Evolutionary conservation across 2,888 invertebrate species (phyloP).

Genomic region (Margaritifera margaritifera): DNA sequence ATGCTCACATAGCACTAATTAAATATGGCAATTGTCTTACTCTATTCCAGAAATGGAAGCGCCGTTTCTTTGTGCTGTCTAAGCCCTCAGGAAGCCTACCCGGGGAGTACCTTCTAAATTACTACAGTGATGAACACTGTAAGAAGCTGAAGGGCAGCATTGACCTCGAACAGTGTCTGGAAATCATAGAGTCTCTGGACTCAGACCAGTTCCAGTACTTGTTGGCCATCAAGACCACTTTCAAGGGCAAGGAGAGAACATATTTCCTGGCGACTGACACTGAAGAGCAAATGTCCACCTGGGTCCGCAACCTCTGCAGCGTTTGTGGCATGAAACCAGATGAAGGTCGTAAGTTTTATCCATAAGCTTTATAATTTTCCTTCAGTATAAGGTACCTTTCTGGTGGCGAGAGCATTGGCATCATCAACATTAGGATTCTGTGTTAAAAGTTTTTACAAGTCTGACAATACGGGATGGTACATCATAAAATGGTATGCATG

Average conservation of each 20-base stretch:
- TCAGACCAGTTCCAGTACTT: conserved; percentile 64
- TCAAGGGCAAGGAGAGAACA: conserved; percentile 80
- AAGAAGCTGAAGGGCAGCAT: conserved; percentile 75
- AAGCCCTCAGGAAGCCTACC: conserved; percentile 93
- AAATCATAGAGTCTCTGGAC: conserved; percentile 78
- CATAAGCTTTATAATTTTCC: neutral
- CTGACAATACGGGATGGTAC: no score
- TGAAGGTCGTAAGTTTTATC: conserved; percentile 50
- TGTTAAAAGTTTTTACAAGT: no score
- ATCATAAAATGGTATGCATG: no score
- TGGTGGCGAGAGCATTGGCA: neutral
- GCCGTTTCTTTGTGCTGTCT: conserved; percentile 90
- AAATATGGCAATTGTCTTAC: neutral
- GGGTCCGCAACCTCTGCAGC: conserved; percentile 95
- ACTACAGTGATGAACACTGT: conserved; percentile 83
- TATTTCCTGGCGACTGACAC: conserved; percentile 95
- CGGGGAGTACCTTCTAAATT: conserved; percentile 93
- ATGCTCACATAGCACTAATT: no score
- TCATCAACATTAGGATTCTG: no score
- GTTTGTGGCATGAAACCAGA: conserved; percentile 81
- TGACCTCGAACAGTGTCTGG: conserved; percentile 96
- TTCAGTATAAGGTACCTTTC: neutral
- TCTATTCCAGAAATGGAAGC: conserved; percentile 88
- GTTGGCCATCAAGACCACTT: conserved; percentile 67
- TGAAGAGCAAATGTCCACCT: conserved; percentile 93